Base-by-base conservation (phyloP, 2,888 invertebrate genomes). In the Idaea straminata region DNA sequence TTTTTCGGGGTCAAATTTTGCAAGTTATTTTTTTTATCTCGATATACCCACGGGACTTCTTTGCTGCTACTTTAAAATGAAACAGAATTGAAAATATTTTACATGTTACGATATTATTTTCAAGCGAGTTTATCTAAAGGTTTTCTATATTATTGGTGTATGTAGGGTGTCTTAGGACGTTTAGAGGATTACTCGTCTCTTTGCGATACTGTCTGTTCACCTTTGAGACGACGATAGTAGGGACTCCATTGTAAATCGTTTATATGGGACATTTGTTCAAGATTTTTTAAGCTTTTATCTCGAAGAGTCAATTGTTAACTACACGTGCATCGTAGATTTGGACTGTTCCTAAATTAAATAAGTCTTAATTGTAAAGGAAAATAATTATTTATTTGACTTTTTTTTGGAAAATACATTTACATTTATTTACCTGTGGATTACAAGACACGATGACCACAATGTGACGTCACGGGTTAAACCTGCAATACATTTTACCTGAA, bases 181-280 rank as follows among this genome's bases (percentile, higher is more conserved):
- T 66, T 63, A 61, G 57, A 58, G 66, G 66, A 66, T 66, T 66
- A 66, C 58, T 34, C 47, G 61, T 66, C 63, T 66, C 61, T 47
- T 7, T 47, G 47, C 61, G 66, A 63, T 66, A 66, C 66, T 63
- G 65, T 61, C 61, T 61, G 63, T 63, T 61, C 60, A 66, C 66
- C 47, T 61, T 66, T 66, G 61, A 58, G 35, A 59, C 36, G 47
- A 63, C 60, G 65, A 62, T 62, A 62, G 59, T 63, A 66, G 66
- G 16, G 60, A 47, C 59, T 10, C 63, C 66, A 63, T 61, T 34
- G 5, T 16, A 6, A 7, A 35, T 13, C 5, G 5, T 59, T 1
- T 13, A 38, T 59, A 36, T 10, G 10, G 3, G 47, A 7, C 7
- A 13, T 7, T 13, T 47, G 13, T 47, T 47, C 13, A 13, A 36